Evolutionary conservation across 2,888 invertebrate genomes (phyloP), one percentile per base, ranked within the genome.

Genomic region (Helicoverpa assulta): DNA sequence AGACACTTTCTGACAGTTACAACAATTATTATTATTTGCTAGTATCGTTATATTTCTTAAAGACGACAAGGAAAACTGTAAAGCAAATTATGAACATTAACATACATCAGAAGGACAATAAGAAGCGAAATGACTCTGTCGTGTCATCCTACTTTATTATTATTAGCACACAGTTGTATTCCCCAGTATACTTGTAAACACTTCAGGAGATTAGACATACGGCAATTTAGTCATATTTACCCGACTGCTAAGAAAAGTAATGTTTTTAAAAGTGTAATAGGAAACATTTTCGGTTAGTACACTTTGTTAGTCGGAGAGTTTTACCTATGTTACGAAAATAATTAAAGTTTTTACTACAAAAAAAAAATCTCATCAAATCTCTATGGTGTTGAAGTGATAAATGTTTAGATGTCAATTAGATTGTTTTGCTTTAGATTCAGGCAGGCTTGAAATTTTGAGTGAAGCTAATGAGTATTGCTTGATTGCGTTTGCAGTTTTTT

Each of bases 61-160:
- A 43, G 47, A 33, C 26, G 52, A 80, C 65, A 65, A 92, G 91
- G 91, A 91, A 90, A 91, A 88, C 43, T 78, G 72, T 82, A 71
- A 86, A 86, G 86, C 82, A 73, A 82, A 82, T 37, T 37, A 37
- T 80, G 72, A 78, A 79, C 77, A 92, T 91, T 92, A 90, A 81
- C 92, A 91, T 90, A 88, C 84, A 81, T 78, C 86, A 76, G 76
- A 78, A 71, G 78, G 83, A 86, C 86, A 86, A 86, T 89, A 88
- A 89, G 82, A 80, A 86, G 86, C 87, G 87, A 89, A 90, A 87
- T 88, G 87, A 88, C 88, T 70, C 88, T 70, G 85, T 81, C 85
- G 80, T 78, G 83, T 77, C 70, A 76, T 80, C 68, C 80, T 78
- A 80, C 76, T 68, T 79, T 70, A 54, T 53, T 60, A 73, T 70